A percentile compares a stretch with the other conserved stretches of the same genome.
phyloP scores from a whole-genome alignment of 2,797 vertebrate genomes.

The Gobio occitaniae region DNA sequence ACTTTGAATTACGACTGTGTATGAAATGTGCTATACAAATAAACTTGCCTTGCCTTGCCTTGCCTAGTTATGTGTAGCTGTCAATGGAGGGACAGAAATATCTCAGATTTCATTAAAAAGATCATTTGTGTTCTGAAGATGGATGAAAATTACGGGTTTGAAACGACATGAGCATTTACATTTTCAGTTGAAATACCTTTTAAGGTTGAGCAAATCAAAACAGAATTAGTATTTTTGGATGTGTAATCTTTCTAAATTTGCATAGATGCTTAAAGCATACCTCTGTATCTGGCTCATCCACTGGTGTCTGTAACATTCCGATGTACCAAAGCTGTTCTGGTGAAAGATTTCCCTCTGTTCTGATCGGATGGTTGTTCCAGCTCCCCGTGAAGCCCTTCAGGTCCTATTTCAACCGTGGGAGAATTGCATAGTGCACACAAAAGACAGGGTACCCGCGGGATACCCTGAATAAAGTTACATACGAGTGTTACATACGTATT shows the following conservation, averaged over 20 bases:
- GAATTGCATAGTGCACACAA: slow-evolving; percentile 21
- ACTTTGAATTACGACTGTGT: too few species aligned
- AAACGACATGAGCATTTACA: too few species aligned
- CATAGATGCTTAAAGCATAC: background rate
- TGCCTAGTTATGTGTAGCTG: too few species aligned
- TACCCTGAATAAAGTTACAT: too few species aligned
- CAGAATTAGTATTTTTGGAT: background rate
- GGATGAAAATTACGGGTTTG: too few species aligned
- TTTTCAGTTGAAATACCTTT: background rate
- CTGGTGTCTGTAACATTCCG: too few species aligned
- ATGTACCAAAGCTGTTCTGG: slow-evolving; percentile 23
- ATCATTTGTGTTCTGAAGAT: background rate
- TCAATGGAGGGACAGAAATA: too few species aligned
- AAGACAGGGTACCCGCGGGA: background rate
- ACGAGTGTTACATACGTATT: too few species aligned
- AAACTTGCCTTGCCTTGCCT: too few species aligned
- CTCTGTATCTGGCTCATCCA: too few species aligned
- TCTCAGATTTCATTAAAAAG: background rate
- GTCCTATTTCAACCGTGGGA: background rate
- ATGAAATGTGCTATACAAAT: too few species aligned
- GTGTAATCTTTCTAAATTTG: slow-evolving; percentile 2
- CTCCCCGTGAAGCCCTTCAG: background rate
- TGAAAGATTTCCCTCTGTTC: slow-evolving; percentile 23
- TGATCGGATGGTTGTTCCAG: slow-evolving; percentile 21
- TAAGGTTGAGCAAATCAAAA: background rate